Base-by-base conservation (phyloP, 2,797 vertebrate genomes). In the Lagodon rhomboides region DNA sequence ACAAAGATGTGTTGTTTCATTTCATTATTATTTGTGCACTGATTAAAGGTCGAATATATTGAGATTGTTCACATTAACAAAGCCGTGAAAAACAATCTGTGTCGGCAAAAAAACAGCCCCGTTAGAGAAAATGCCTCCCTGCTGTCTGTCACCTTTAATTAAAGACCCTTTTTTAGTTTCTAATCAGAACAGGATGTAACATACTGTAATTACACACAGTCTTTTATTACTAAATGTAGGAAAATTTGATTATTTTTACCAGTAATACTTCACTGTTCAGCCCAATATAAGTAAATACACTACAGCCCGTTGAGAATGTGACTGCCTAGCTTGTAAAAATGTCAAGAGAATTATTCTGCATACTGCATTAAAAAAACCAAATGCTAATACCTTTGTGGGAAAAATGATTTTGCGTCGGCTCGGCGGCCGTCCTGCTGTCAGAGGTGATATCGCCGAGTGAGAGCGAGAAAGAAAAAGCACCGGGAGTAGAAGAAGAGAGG, bases 401-500 rank as follows among this genome's bases (percentile, higher is more conserved):
- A 3, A 30, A 44, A 54, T 49, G 1, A 53, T 5, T 25, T 30
- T 15, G 49, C 2, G 0, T 47, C 13, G 23, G 63, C 27, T n/a
- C 51, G 3, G 65, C 2, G 64, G 23, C 23, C n/a, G 0, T 51
- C 23, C 12, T 27, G 60, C 86, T 61, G 72, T 71, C 68, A 68
- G 44, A 47, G 69, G 51, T n/a, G 53, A 82, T 49, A 67, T 53
- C 34, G 27, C 47, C 5, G 50, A 65, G 73, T 25, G n/a, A 60
- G 61, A 66, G 63, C 18, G 10, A 25, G 20, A 67, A 67, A 67
- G 59, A 80, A 77, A 51, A 61, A 79, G 77, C 3, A 73, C 74
- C 12, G 23, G 66, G 3, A 81, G 78, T 65, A 54, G 58, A 59
- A 60, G 58, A 71, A 67, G 60, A 83, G 75, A 80, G 68, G 77